Conservation (phyloP, 2,797 vertebrate species). For the Glyptemys insculpta region DNA sequence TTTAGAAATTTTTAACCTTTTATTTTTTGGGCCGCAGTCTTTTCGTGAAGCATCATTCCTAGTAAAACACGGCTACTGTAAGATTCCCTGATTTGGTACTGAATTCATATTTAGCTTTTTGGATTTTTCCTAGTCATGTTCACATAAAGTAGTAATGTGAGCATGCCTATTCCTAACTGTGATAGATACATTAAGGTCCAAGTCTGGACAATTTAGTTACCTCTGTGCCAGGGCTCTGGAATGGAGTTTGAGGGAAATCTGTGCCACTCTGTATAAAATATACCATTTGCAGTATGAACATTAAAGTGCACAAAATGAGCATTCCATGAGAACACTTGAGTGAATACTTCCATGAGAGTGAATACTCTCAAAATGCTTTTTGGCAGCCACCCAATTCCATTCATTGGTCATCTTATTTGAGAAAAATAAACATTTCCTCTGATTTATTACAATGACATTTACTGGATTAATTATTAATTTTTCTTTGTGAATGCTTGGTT, state of each 20-base stretch:
- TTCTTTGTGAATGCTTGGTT: not conserved
- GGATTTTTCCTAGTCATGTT: not conserved
- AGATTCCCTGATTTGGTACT: not conserved
- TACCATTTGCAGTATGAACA: not conserved
- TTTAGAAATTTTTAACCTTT: not conserved
- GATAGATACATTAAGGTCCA: not conserved
- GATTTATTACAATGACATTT: accelerated
- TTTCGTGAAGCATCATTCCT: not conserved
- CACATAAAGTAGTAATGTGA: not conserved
- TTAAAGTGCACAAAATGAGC: not conserved
- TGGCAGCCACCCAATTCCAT: not conserved
- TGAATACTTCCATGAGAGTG: not conserved
- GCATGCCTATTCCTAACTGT: not conserved
- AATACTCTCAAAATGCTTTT: not conserved
- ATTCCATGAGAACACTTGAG: not conserved
- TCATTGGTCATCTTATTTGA: not conserved
- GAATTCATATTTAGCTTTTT: not conserved
- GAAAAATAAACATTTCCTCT: not conserved
- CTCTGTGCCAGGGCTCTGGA: not conserved
- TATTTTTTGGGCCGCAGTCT: not conserved
- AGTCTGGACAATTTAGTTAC: not conserved
- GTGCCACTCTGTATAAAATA: not conserved
- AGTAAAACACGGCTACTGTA: not conserved
- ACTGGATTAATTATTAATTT: not conserved
- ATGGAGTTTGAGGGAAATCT: not conserved